Evolutionary conservation across 2,797 vertebrate species (phyloP).

Genomic region (Coilia nasus): DNA sequence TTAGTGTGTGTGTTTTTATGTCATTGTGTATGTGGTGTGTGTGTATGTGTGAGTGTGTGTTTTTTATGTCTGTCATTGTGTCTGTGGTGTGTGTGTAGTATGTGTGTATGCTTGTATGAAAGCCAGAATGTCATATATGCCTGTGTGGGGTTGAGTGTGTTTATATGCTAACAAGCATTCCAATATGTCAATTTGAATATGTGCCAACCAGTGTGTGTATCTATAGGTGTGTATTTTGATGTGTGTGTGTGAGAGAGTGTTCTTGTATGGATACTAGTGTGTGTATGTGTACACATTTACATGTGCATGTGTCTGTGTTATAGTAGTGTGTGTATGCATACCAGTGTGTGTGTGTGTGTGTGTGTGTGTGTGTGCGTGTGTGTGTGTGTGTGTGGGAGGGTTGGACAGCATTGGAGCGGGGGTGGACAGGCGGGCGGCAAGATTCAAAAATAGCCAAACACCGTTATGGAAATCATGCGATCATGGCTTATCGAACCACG

Average conservation of each 20-base stretch:
- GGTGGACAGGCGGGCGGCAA: slow-evolving; percentile 13
- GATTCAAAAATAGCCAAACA: slow-evolving; percentile 25
- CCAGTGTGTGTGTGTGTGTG: background rate
- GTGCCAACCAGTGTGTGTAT: background rate
- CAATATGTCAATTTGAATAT: background rate
- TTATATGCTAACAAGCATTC: background rate
- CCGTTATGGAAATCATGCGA: slow-evolving; percentile 18
- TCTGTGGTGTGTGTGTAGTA: background rate
- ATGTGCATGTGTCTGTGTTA: slow-evolving; percentile 5
- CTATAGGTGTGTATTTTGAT: background rate
- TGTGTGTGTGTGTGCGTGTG: slow-evolving; percentile 14
- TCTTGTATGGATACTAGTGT: background rate
- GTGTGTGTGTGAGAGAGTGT: background rate
- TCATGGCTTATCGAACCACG: background rate
- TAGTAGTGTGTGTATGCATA: background rate
- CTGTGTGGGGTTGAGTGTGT: background rate
- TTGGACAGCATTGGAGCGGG: slow-evolving; percentile 19
- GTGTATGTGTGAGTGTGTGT: too few relatives aligned
- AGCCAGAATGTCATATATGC: background rate
- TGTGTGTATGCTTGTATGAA: background rate
- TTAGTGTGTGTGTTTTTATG: background rate
- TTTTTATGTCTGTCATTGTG: too few relatives aligned
- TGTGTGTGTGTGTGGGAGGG: slow-evolving; percentile 12
- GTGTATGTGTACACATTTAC: background rate
- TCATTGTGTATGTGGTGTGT: background rate